Evolutionary conservation across 2,113 vertebrate species (phyloP).

Genomic region (Lepus europaeus): DNA sequence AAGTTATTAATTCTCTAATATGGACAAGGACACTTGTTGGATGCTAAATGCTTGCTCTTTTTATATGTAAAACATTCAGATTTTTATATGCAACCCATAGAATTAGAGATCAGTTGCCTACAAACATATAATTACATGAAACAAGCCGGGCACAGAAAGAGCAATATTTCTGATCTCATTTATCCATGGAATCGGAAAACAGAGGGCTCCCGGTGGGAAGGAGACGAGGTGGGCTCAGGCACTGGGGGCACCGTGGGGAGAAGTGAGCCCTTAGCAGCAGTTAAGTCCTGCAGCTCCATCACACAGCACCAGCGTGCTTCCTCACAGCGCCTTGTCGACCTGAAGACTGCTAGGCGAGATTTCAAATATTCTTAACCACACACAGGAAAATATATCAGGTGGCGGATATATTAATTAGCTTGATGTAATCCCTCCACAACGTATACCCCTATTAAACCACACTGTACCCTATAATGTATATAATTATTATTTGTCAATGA

Average conservation of each 20-base stretch:
- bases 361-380: not conserved
- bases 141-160: not conserved
- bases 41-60: slow-evolving; percentile 5
- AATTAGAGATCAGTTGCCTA: not conserved
- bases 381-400: not conserved
- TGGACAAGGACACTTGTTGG: not conserved
- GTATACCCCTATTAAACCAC: not conserved
- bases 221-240: not conserved
- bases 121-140: not conserved
- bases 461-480: not conserved
- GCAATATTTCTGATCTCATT: not conserved
- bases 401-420: not conserved
- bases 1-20: not conserved
- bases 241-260: not conserved
- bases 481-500: not conserved
- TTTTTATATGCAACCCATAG: not conserved
- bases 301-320: too few relatives aligned
- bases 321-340: too few relatives aligned
- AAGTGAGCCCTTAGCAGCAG: not conserved
- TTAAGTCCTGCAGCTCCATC: not conserved
- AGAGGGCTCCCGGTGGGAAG: too few relatives aligned
- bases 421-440: not conserved
- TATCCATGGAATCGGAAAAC: not conserved
- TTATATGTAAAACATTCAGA: not conserved
- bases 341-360: not conserved